These are phyloP conservation scores for Ennomos erosarius DNA, from an alignment of 2,888 invertebrate genomes.

Conservation along the genomic window DNA sequence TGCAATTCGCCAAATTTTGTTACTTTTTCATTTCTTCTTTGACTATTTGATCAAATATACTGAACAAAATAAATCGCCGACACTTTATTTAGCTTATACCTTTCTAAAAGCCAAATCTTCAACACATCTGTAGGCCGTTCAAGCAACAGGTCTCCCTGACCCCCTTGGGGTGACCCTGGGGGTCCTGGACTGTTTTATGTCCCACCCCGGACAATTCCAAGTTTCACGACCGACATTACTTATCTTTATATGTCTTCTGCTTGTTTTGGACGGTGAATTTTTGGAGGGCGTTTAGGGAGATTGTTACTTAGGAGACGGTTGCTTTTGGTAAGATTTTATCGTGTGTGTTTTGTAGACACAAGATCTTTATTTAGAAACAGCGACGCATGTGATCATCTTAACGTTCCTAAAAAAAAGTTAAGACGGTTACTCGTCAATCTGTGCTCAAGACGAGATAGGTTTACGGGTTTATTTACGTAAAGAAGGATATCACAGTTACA, in stretches of 20 bases:
- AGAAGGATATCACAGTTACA: too few species aligned
- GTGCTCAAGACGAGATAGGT: too few species aligned
- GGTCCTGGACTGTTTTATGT: constrained; percentile 21
- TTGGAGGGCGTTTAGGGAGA: constrained; percentile 16
- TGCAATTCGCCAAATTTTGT: not conserved
- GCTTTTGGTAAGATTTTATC: not conserved
- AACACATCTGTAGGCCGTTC: constrained; percentile 16
- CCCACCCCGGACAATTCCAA: constrained; percentile 24
- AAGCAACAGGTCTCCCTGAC: constrained; percentile 26
- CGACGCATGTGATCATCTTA: too few species aligned
- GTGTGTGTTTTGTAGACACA: too few species aligned
- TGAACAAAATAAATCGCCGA: constrained; percentile 5
- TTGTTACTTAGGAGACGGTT: constrained; percentile 16
- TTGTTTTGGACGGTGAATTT: constrained; percentile 26
- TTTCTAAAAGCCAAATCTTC: constrained; percentile 15
- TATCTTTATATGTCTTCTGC: constrained; percentile 37
- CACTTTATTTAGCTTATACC: constrained; percentile 10
- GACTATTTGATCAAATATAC: not conserved
- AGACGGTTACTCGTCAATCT: too few species aligned
- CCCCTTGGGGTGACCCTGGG: constrained; percentile 10
- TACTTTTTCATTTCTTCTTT: not conserved
- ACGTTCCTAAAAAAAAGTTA: too few species aligned
- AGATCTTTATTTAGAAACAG: too few species aligned
- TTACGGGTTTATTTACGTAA: too few species aligned
- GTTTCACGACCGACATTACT: constrained; percentile 32